Evolutionary conservation across 1,140 invertebrate species (phyloP).

Genomic region (Pogonus chalceus): DNA sequence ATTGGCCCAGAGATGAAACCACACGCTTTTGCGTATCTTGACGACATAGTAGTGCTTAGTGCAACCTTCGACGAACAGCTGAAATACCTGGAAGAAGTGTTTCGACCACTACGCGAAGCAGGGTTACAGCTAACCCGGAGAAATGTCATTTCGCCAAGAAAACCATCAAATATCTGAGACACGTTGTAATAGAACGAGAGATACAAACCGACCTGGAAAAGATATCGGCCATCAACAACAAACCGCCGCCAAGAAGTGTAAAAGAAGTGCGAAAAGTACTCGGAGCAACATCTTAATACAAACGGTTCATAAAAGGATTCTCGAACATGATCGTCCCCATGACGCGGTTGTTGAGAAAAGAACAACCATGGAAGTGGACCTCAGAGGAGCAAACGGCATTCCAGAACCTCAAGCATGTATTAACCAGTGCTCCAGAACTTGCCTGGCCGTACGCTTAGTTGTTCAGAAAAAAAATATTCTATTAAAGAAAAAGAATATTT

Average conservation of each 20-base stretch:
- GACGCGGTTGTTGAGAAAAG: not conserved
- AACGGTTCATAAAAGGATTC: not conserved
- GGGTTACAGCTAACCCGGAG: not conserved
- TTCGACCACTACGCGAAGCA: no score
- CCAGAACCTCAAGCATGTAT: no score
- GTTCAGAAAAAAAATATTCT: conserved; percentile 35
- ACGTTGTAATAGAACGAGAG: not conserved
- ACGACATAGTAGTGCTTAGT: no score
- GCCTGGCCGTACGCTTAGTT: conserved; percentile 27
- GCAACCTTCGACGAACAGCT: no score
- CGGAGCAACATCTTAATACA: not conserved
- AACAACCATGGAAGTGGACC: no score
- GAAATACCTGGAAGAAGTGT: no score
- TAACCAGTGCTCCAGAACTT: no score
- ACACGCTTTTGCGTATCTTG: no score
- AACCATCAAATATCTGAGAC: not conserved
- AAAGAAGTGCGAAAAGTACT: not conserved
- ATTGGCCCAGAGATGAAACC: no score
- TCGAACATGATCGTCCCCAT: not conserved
- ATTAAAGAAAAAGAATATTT: conserved; percentile 35
- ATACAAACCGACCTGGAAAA: not conserved
- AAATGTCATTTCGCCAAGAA: not conserved
- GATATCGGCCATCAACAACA: not conserved
- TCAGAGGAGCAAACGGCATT: no score
- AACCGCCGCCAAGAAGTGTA: not conserved